phyloP scores from a whole-genome alignment of 1,140 invertebrate genomes.

The Leptinotarsa undecemlineata region DNA sequence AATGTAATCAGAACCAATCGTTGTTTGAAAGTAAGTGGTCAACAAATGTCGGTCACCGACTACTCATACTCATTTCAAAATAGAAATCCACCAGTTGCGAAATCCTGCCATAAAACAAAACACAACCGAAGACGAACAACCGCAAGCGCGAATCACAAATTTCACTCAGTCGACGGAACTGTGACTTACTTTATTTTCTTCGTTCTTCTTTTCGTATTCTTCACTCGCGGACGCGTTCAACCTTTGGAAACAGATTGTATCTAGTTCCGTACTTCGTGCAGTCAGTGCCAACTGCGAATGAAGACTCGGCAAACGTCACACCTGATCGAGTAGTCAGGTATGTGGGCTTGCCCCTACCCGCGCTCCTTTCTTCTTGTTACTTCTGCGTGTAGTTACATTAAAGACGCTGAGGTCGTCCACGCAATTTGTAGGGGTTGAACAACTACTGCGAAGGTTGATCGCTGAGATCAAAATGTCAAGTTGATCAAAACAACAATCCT shows the following conservation, averaged over 20 bases:
- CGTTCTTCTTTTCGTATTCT: not conserved
- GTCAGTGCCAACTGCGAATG: constrained; percentile 14
- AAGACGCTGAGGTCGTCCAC: not conserved
- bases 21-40: constrained; percentile 3
- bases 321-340: constrained; percentile 20
- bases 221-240: constrained; percentile 10
- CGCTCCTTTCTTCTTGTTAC: not conserved
- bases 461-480: no score
- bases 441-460: not conserved
- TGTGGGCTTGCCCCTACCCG: constrained; percentile 1
- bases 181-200: constrained; percentile 18
- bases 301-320: constrained; percentile 13
- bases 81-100: constrained; percentile 5
- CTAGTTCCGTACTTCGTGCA: constrained; percentile 3
- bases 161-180: not conserved
- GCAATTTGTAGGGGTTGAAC: not conserved
- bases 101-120: constrained; percentile 13
- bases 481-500: no score
- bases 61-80: not conserved
- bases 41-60: not conserved
- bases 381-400: not conserved
- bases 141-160: not conserved
- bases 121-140: constrained; percentile 15
- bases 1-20: not conserved
- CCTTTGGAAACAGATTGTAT: not conserved